These are phyloP conservation scores for Blennius ocellaris DNA, from an alignment of 2,113 vertebrate genomes.

Conservation along the genomic window DNA sequence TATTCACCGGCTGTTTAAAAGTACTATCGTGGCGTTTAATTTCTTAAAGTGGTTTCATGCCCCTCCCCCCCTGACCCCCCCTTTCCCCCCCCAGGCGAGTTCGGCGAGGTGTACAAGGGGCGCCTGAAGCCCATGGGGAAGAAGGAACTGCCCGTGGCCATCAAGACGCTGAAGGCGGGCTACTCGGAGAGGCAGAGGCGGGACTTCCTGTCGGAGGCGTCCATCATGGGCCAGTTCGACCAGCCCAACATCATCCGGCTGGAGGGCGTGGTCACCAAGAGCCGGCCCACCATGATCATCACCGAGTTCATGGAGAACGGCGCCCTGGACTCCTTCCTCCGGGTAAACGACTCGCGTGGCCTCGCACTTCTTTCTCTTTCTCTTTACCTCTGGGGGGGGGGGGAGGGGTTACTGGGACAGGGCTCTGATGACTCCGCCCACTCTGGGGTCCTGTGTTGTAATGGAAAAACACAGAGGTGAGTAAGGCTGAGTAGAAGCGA, in stretches of 20 bases:
- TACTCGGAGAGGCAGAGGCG: constrained; percentile 94
- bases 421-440: no score
- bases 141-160: constrained; percentile 93
- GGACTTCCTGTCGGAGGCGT: constrained; percentile 94
- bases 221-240: constrained; percentile 97
- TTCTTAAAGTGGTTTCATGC: no score
- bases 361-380: no score
- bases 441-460: no score
- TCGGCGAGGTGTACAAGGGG: constrained; percentile 95
- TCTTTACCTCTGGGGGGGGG: no score
- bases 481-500: no score
- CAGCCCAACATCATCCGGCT: constrained; percentile 93
- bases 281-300: constrained; percentile 96
- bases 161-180: constrained; percentile 93
- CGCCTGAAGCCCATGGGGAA: constrained; percentile 92
- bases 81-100: constrained; percentile 94
- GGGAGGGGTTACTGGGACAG: no score
- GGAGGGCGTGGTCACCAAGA: constrained; percentile 82
- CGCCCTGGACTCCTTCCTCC: constrained; percentile 93
- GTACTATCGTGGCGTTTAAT: no score
- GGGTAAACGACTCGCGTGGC: no score
- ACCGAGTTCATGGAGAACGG: constrained; percentile 99
- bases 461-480: no score
- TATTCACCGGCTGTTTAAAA: no score
- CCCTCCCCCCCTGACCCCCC: no score